Percentiles rank a stretch among this genome's conserved stretches.
phyloP scores from a whole-genome alignment of 2,113 vertebrate species.

The Pygoscelis adeliae region DNA sequence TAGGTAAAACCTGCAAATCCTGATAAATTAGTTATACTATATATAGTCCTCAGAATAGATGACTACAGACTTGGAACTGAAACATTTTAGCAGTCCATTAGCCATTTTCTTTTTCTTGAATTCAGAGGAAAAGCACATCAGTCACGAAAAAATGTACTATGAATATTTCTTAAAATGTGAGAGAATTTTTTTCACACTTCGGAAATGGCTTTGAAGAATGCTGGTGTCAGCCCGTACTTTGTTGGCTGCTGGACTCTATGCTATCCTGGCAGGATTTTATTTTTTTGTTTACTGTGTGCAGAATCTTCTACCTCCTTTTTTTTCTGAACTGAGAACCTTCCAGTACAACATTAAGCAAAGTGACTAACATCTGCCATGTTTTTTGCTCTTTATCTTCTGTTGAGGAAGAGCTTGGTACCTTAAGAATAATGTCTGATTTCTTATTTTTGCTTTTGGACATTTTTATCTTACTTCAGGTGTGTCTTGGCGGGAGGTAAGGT shows the following conservation, averaged over 20 bases:
- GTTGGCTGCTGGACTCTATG: background rate
- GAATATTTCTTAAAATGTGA: background rate
- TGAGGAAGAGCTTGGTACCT: background rate
- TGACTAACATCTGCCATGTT: background rate
- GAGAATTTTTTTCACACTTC: background rate
- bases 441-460: background rate
- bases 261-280: background rate
- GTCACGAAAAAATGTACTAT: background rate
- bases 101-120: background rate
- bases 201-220: background rate
- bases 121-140: background rate
- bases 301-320: background rate
- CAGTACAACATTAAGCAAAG: background rate
- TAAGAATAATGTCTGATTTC: background rate
- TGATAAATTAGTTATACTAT: conserved; percentile 6
- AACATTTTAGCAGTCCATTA: background rate
- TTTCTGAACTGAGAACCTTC: background rate
- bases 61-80: background rate
- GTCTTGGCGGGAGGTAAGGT: background rate
- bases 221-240: background rate
- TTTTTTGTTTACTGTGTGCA: background rate
- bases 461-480: background rate
- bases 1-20: conserved; percentile 18
- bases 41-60: background rate
- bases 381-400: background rate